Base-by-base conservation (phyloP, 2,888 invertebrate genomes). In the Allophyes oxyacanthae region DNA sequence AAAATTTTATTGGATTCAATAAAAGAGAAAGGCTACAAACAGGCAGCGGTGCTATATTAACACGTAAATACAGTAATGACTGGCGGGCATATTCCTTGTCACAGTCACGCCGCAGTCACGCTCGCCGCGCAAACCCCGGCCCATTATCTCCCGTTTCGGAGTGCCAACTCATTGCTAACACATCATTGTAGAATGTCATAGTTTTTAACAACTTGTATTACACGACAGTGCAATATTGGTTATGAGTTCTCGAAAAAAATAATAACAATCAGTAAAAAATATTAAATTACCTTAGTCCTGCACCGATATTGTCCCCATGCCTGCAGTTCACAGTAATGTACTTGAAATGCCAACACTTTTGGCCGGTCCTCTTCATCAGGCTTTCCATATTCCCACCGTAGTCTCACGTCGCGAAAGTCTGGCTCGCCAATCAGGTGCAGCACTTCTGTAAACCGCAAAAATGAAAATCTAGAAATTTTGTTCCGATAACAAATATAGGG, bases 261-360 rank as follows among this genome's bases (percentile, higher is more conserved):
- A 13, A 15, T 4, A 11, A 9, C 34, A 13, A 9, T 14, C 11
- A n/a, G n/a, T 10, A 11, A 28, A 13, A 13, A 3, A 14, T 14
- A 13, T 14, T 14, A 10, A 13, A 50, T 61, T 72, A 95, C 95
- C 92, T 95, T 96, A 43, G 95, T 95, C 71, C 96, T 94, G 82
- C 97, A 97, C 55, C 97, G 94, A 79, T 97, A 96, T 44, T 96
- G 95, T 11, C 97, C 97, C 96, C 96, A 97, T 11, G 96, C 95
- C 85, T 97, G 97, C 64, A 97, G 87, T 83, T 97, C 97, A 86
- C 97, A 97, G 86, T 97, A 97, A 79, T 96, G 95, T 38, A 97
- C 95, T 85, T 95, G 96, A 88, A 96, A 97, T 11, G 95, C 95
- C 69, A 95, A 89, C 37, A 95, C 84, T 67, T 93, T 93, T 42